Conservation (phyloP, 1,140 invertebrate genomes). For the Drosophila bifasciata region DNA sequence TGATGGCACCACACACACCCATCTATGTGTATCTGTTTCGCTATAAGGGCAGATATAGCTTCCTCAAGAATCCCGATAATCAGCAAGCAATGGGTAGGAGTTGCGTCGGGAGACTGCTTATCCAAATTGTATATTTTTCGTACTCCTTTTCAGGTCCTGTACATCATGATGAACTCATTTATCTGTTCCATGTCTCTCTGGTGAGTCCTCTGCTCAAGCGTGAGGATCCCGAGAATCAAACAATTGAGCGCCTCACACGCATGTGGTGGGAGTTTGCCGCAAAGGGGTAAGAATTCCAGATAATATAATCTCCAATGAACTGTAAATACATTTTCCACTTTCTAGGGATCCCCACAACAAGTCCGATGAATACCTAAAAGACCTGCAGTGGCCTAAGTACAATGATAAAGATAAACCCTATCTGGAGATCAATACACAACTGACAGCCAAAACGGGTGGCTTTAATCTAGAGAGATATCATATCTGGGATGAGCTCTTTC, state of each 20-base stretch:
- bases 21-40: conserved; percentile 86
- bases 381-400: conserved; percentile 85
- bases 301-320: not conserved
- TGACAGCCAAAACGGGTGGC: conserved; percentile 84
- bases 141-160: conserved; percentile 84
- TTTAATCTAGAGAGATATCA: conserved; percentile 85
- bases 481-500: conserved; percentile 86
- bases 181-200: conserved; percentile 85
- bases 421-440: conserved; percentile 84
- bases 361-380: conserved; percentile 56
- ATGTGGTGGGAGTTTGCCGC: conserved; percentile 85
- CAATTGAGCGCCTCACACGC: conserved; percentile 84
- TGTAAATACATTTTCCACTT: not conserved
- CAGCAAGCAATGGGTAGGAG: conserved; percentile 83
- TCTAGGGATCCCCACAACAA: conserved; percentile 65
- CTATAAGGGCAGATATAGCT: conserved; percentile 86
- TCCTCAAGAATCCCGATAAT: conserved; percentile 83
- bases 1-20: conserved; percentile 83
- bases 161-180: conserved; percentile 87
- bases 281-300: conserved; percentile 78
- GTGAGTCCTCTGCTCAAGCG: conserved; percentile 81
- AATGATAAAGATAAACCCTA: conserved; percentile 84
- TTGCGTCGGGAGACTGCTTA: too few species aligned
- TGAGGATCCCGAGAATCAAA: conserved; percentile 84
- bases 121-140: not conserved